Percentiles rank a stretch among this genome's conserved stretches.
Conservation (phyloP, 2,797 vertebrate species). For the Hypotaenidia philippensis region DNA sequence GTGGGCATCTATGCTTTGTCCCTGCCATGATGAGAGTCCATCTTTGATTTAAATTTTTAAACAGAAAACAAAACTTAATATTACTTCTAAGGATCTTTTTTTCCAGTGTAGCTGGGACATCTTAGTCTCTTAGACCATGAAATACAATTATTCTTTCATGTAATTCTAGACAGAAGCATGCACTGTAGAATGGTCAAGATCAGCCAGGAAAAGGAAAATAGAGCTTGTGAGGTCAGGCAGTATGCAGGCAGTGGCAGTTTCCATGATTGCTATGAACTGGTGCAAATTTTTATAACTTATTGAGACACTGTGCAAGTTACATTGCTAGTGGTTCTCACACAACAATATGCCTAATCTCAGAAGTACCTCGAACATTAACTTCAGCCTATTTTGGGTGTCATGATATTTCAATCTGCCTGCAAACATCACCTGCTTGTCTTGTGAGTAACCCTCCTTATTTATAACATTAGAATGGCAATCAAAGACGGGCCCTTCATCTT, state of each 20-base stretch:
- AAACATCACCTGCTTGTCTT: background rate
- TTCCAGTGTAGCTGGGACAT: background rate
- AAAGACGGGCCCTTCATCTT: background rate
- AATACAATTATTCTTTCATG: background rate
- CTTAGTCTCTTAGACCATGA: background rate
- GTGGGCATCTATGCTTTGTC: accelerated
- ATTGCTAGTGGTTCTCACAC: background rate
- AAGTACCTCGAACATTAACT: background rate
- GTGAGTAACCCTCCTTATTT: background rate
- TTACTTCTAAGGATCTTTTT: background rate
- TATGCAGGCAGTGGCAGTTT: background rate
- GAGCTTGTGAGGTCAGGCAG: background rate
- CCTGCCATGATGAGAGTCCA: background rate
- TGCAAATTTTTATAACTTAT: background rate
- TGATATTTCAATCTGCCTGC: background rate
- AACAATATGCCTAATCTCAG: background rate
- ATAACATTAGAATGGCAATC: background rate
- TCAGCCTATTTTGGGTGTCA: background rate
- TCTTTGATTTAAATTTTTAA: background rate
- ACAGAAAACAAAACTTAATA: background rate
- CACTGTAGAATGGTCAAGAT: background rate
- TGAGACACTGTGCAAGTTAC: background rate
- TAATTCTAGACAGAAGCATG: background rate
- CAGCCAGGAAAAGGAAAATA: background rate
- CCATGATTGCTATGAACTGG: background rate